These are phyloP conservation scores for Procambarus virginalis DNA, from an alignment of 1,140 invertebrate genomes.

Conservation along the genomic window DNA sequence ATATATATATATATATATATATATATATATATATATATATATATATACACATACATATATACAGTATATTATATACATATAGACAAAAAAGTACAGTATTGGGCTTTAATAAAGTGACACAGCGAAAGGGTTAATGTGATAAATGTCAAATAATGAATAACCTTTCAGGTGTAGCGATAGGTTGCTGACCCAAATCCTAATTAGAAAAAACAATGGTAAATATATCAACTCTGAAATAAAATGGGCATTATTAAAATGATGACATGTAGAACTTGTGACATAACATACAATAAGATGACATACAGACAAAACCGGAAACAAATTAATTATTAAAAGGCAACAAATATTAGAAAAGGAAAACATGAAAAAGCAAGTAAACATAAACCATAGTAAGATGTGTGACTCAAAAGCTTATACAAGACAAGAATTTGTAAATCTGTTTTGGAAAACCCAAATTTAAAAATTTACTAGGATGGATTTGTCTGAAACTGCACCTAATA, in stretches of 20 bases:
- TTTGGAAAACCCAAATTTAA: neutral
- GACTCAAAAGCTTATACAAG: neutral
- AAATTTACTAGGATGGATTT: constrained; percentile 3
- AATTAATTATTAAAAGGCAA: too few species aligned
- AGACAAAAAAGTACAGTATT: neutral
- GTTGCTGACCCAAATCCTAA: neutral
- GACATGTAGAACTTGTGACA: neutral
- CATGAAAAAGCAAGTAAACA: too few species aligned
- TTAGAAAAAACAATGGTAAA: neutral
- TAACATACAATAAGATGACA: neutral
- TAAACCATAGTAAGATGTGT: neutral
- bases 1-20: too few species aligned
- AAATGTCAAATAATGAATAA: neutral
- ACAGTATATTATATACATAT: neutral
- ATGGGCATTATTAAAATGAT: neutral
- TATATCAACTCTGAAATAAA: neutral
- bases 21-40: too few species aligned
- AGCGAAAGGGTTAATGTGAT: neutral
- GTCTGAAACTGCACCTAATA: neutral
- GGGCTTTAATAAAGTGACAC: neutral
- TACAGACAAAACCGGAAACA: neutral
- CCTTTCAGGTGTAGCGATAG: neutral
- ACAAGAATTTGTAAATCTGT: neutral
- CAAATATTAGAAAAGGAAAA: too few species aligned
- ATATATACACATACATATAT: neutral